Evolutionary conservation across 2,888 invertebrate species (phyloP), one percentile per base, ranked within the genome.

Genomic region (Pyrrhosoma nymphula): DNA sequence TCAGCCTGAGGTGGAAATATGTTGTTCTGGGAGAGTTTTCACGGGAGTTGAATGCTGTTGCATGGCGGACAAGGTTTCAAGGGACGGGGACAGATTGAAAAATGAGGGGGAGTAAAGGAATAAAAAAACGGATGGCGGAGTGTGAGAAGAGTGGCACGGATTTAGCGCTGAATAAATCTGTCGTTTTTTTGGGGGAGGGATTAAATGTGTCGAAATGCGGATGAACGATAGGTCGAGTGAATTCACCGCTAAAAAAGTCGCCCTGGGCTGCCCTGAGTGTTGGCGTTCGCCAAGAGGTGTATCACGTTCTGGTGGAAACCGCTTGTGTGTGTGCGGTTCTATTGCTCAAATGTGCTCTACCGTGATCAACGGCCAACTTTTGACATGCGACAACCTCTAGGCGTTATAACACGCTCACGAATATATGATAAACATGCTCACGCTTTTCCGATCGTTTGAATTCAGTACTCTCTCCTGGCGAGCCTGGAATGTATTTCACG

Each of bases 371-470:
- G 35, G 82, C 82, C 35, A 35, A 82, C 82, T 82, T 82, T 82
- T 82, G 82, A 82, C 82, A 82, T 82, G 82, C 82, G 82, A 82
- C 82, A 82, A 82, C 82, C 82, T 35, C 82, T 4, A 82, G 82
- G 82, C 82, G 82, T 35, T 82, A 82, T 82, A 82, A 35, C 30
- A 35, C 35, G 16, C 35, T 30, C 82, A 35, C 82, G 35, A 30
- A 35, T 35, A 82, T 82, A 82, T 82, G 82, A 82, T 82, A 82
- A 82, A 82, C 82, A 82, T 18, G 82, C 82, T 82, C 82, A 82
- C 82, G 82, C 35, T 82, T 82, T 82, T 35, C 82, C 82, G 35
- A 82, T 82, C 82, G 35, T 35, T 82, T 14, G 82, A 35, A 82
- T 82, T 82, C 82, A 82, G 35, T 82, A 14, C 30, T 82, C 30